Evolutionary conservation across 1,140 invertebrate species (phyloP), one percentile per base, ranked within the genome.

Genomic region (Conus ventricosus): DNA sequence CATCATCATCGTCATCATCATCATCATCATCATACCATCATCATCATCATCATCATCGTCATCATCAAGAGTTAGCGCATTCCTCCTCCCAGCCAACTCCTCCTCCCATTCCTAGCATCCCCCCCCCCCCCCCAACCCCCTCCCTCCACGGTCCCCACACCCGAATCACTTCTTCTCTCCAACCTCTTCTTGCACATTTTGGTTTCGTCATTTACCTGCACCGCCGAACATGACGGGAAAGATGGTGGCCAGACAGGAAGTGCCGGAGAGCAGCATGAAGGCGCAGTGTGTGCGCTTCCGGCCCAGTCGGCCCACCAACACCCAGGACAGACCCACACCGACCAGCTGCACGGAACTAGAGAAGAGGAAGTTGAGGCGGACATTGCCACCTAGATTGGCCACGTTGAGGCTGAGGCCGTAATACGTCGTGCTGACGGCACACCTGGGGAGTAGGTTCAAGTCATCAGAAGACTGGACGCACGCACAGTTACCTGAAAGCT

Each of bases 341-440:
- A 97, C 97, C 88, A 97, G 95, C 95, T 98, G 97, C 6, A 98
- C 97, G 7, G 96, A 94, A 3, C 97, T 97, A n/a, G 78, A 85
- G 1, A 93, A 83, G 8, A 91, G 57, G 76, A 91, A 91, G 89
- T 93, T 93, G 10, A 91, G 54, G 89, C 95, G 95, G 88, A 93
- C 75, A 88, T 88, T 87, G 25, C 93, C 88, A 5, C 87, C 88
- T 5, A 94, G 88, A 53, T 91, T 89, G 5, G 88, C 92, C 7
- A 88, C 89, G 81, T 91, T 90, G 90, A 93, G 93, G 91, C 96
- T 97, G 96, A 97, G 94, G 96, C 97, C 93, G 97, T 96, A 92
- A 51, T 92, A 92, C 8, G 88, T 96, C 91, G 97, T 97, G 39
- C 96, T 96, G 10, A 96, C 91, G 84, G 97, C 97, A 95, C 96